Evolutionary conservation across 2,797 vertebrate species (phyloP).

Genomic region (Malurus splendens): DNA sequence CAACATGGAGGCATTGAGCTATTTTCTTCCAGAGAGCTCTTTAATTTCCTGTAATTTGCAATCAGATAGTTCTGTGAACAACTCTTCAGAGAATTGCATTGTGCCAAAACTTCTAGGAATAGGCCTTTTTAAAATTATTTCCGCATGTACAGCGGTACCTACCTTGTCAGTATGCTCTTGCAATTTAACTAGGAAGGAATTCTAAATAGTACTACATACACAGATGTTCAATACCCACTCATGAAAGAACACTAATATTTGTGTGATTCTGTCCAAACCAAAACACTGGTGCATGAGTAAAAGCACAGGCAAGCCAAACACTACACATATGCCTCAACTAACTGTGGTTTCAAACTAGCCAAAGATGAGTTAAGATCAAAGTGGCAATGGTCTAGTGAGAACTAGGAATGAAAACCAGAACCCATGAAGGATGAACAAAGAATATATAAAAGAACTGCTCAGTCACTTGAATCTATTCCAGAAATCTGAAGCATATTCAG

Average conservation of each 20-base stretch:
- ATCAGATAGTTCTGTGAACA: neutral
- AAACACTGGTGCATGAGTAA: neutral
- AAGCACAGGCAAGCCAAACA: neutral
- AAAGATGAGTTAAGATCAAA: neutral
- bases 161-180: neutral
- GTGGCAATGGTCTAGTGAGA: neutral
- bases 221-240: neutral
- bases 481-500: neutral
- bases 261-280: neutral
- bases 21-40: neutral
- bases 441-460: neutral
- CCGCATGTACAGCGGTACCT: neutral
- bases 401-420: neutral
- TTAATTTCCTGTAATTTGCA: neutral
- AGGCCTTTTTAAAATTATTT: neutral
- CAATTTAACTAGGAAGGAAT: neutral
- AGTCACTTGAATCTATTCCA: neutral
- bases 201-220: neutral
- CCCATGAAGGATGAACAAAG: neutral
- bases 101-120: neutral
- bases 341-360: neutral
- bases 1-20: neutral
- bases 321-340: neutral
- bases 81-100: neutral
- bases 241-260: neutral